Evolutionary conservation across 2,797 vertebrate genomes (phyloP).

Genomic region (Tadarida brasiliensis): DNA sequence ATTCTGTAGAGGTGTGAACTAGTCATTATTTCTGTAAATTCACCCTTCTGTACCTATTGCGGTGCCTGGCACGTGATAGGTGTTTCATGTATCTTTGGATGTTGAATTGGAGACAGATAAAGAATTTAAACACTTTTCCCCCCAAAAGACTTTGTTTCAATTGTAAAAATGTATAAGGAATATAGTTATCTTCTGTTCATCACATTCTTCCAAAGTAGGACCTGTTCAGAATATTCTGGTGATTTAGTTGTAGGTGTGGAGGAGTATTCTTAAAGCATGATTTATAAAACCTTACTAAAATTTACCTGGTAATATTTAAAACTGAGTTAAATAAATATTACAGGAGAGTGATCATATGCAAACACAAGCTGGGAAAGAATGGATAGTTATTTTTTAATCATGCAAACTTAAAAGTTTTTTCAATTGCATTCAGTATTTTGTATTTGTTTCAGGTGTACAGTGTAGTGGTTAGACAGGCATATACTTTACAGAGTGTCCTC

Average conservation of each 20-base stretch:
- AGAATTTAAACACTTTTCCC: not conserved
- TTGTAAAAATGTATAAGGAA: not conserved
- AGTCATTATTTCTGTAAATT: not conserved
- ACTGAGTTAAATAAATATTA: not conserved
- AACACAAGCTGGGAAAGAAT: conserved; percentile 1
- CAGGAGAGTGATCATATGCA: not conserved
- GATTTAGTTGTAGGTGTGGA: not conserved
- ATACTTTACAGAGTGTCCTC: not conserved
- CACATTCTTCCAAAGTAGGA: conserved; percentile 41
- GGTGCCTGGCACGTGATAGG: not conserved
- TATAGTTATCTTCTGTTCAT: not conserved
- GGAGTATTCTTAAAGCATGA: not conserved
- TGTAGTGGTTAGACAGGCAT: not conserved
- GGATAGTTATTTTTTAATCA: not conserved
- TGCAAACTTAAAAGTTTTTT: not conserved
- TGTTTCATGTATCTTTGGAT: not conserved
- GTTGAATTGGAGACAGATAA: not conserved
- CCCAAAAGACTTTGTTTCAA: not conserved
- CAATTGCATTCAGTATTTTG: not conserved
- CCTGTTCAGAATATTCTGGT: conserved; percentile 5
- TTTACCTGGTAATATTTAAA: conserved; percentile 21
- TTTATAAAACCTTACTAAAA: not conserved
- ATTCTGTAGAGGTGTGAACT: not conserved
- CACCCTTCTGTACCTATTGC: not conserved
- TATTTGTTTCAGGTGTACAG: not conserved